Evolutionary conservation across 2,113 vertebrate species (phyloP).

Genomic region (Scartelaos histophorus): DNA sequence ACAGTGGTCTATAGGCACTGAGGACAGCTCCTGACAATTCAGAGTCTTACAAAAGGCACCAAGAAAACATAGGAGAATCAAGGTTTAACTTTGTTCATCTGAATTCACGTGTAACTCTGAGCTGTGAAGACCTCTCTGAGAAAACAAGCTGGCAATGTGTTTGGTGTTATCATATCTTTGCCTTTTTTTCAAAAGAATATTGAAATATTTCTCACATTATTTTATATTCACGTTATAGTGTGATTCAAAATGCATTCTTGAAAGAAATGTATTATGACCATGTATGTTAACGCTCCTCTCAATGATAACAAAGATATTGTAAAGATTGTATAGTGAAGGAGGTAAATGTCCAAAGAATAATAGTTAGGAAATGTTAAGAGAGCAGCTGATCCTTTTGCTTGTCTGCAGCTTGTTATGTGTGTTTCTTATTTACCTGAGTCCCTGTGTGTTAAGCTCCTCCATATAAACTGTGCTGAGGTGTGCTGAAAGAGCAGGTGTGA

Average conservation of each 20-base stretch:
- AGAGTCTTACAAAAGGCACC: conserved; percentile 14
- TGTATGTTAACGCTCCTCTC: too few species aligned
- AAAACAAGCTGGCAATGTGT: background rate
- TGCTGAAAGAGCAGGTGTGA: conserved; percentile 3
- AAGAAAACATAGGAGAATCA: background rate
- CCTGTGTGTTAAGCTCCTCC: background rate
- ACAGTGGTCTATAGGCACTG: conserved; percentile 7
- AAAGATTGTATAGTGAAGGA: background rate
- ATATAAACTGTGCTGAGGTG: background rate
- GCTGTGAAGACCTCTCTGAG: background rate
- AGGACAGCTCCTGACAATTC: conserved; percentile 9
- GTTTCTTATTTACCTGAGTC: background rate
- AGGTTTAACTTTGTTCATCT: background rate
- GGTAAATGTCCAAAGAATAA: background rate
- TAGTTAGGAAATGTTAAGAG: too few species aligned
- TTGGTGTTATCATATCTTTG: background rate
- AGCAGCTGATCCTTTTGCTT: background rate
- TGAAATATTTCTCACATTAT: background rate
- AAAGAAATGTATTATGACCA: background rate
- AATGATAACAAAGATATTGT: background rate
- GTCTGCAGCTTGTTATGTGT: background rate
- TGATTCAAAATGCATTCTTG: background rate
- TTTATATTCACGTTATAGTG: background rate
- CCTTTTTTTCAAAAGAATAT: background rate
- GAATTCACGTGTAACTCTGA: background rate